These are phyloP conservation scores for Entomyzon cyanotis DNA, from an alignment of 2,113 vertebrate species.

Conservation along the genomic window DNA sequence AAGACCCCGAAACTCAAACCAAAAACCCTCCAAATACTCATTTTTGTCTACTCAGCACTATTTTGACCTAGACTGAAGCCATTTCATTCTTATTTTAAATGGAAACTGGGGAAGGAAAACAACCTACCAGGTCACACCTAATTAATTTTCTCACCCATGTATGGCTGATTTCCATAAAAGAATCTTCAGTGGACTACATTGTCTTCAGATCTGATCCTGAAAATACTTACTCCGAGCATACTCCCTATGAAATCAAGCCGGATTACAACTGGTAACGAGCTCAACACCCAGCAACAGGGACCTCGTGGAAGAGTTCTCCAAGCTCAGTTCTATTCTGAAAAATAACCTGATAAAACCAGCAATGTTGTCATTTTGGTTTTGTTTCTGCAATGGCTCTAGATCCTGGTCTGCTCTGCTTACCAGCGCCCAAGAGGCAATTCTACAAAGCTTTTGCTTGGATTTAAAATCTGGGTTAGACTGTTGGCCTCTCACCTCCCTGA, in stretches of 20 bases:
- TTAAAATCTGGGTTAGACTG: neutral
- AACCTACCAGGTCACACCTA: neutral
- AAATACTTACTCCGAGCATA: neutral
- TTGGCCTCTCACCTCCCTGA: neutral
- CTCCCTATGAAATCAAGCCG: neutral
- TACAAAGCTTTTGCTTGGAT: neutral
- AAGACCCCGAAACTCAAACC: neutral
- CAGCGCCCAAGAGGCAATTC: neutral
- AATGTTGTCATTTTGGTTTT: neutral
- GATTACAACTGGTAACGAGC: neutral
- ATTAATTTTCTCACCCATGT: neutral
- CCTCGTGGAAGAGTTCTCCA: neutral
- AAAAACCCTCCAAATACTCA: neutral
- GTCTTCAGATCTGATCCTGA: neutral
- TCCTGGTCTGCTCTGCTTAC: neutral
- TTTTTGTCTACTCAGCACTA: neutral
- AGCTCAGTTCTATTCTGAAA: neutral
- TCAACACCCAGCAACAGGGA: slow-evolving; percentile 8
- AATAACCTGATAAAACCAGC: neutral
- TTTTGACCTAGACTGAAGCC: neutral
- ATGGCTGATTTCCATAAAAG: slow-evolving; percentile 31
- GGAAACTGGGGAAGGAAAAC: neutral
- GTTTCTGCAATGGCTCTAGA: neutral
- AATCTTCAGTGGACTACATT: slow-evolving; percentile 10
- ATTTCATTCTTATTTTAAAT: neutral